Evolutionary conservation across 2,888 invertebrate genomes (phyloP).

Genomic region (Fragum sueziense): DNA sequence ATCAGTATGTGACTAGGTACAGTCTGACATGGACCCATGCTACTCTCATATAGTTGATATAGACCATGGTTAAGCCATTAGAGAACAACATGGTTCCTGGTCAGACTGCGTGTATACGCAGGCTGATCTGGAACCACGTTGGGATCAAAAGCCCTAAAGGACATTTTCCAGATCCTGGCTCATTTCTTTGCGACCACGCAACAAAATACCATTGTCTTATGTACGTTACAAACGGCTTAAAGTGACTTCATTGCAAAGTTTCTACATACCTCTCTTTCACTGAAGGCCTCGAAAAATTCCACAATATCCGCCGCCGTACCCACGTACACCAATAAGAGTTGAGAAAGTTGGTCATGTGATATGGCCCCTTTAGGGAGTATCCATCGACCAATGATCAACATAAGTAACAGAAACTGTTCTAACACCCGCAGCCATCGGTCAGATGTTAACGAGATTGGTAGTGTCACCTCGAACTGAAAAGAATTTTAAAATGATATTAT

Average conservation of each 20-base stretch:
- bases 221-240: background rate
- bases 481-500: background rate
- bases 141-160: no score
- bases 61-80: no score
- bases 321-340: slow-evolving; percentile 90
- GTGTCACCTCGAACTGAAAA: slow-evolving; percentile 78
- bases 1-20: no score
- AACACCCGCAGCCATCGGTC: slow-evolving; percentile 94
- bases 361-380: slow-evolving; percentile 94
- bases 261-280: slow-evolving; percentile 78
- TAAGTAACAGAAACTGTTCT: slow-evolving; percentile 94
- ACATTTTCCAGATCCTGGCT: no score
- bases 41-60: no score
- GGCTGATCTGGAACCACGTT: no score
- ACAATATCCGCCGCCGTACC: slow-evolving; percentile 98
- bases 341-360: slow-evolving; percentile 95
- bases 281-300: slow-evolving; percentile 98
- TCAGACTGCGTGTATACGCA: no score
- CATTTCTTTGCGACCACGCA: no score
- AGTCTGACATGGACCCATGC: no score
- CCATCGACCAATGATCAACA: slow-evolving; percentile 95
- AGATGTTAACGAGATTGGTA: slow-evolving; percentile 84
- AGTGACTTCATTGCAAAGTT: background rate
- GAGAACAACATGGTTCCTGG: no score
- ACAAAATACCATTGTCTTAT: background rate